A percentile compares a stretch with the other conserved stretches of the same genome.
Evolutionary conservation across 2,797 vertebrate species (phyloP).

Genomic region (Mareca penelope): DNA sequence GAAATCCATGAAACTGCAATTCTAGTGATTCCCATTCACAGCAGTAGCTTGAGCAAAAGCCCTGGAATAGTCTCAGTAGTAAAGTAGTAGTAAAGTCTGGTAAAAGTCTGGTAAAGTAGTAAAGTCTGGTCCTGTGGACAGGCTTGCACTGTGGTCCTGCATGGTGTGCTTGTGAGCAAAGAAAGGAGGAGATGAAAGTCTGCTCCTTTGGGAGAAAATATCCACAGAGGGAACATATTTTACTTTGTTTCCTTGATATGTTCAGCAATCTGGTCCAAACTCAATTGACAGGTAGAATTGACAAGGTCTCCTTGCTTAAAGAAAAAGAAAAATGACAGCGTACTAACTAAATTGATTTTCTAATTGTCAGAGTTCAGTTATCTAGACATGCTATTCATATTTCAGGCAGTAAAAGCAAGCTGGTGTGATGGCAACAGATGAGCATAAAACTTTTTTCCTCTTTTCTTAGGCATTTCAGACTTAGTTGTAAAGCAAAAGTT

Average conservation of each 20-base stretch:
- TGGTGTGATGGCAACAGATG: constrained; percentile 25
- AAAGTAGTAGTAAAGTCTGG: background rate
- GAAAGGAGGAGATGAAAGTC: background rate
- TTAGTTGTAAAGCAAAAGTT: background rate
- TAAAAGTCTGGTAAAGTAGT: background rate
- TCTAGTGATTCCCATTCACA: background rate
- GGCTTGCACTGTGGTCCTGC: background rate
- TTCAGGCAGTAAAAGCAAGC: constrained; percentile 10
- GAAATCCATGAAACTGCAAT: background rate
- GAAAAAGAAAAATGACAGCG: background rate
- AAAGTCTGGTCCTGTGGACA: background rate
- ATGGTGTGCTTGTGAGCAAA: background rate
- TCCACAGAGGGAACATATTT: background rate
- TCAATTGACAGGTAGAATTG: constrained; percentile 44
- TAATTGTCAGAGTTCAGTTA: constrained; percentile 20
- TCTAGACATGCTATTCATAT: background rate
- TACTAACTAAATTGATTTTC: constrained; percentile 17
- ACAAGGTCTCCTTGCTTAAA: constrained; percentile 18
- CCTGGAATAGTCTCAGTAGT: background rate
- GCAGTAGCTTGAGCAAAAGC: background rate
- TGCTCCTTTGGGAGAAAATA: background rate
- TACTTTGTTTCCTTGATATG: background rate
- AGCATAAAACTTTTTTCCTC: background rate
- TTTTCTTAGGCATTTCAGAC: background rate
- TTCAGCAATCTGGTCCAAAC: constrained; percentile 33